Conservation (phyloP, 2,888 invertebrate species). For the Zhengitettix transpicula region DNA sequence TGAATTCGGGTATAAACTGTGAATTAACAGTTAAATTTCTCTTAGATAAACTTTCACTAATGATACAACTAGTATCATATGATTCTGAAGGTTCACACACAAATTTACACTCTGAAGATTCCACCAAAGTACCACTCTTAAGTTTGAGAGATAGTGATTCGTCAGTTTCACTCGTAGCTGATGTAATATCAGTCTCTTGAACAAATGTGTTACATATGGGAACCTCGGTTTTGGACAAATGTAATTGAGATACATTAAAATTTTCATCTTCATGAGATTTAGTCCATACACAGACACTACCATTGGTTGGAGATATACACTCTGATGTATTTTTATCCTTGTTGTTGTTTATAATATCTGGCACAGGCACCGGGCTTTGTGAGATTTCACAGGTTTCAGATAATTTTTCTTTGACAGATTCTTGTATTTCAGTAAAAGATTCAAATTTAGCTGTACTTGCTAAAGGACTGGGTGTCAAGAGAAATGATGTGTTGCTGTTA, state of each 20-base stretch:
- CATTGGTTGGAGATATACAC: background rate
- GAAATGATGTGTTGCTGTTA: slow-evolving; percentile 3
- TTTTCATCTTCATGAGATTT: slow-evolving; percentile 2
- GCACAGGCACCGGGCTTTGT: background rate
- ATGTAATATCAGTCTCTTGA: too few species aligned
- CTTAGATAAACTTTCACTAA: too few species aligned
- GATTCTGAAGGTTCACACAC: too few species aligned
- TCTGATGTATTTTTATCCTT: background rate
- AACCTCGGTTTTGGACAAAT: background rate
- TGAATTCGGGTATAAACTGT: too few species aligned
- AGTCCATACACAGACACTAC: background rate
- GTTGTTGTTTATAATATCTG: slow-evolving; percentile 2
- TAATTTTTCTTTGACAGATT: too few species aligned
- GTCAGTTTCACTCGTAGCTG: too few species aligned
- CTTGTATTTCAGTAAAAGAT: background rate
- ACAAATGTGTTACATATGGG: too few species aligned
- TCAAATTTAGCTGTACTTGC: background rate
- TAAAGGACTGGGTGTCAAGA: background rate
- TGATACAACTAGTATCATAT: too few species aligned
- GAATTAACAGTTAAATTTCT: too few species aligned
- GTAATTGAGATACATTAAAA: background rate
- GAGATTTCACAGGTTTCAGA: background rate
- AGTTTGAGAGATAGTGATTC: too few species aligned
- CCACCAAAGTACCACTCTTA: too few species aligned
- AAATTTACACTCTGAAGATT: too few species aligned